Base-by-base conservation (phyloP, 2,797 vertebrate genomes). In the Chromis chromis region DNA sequence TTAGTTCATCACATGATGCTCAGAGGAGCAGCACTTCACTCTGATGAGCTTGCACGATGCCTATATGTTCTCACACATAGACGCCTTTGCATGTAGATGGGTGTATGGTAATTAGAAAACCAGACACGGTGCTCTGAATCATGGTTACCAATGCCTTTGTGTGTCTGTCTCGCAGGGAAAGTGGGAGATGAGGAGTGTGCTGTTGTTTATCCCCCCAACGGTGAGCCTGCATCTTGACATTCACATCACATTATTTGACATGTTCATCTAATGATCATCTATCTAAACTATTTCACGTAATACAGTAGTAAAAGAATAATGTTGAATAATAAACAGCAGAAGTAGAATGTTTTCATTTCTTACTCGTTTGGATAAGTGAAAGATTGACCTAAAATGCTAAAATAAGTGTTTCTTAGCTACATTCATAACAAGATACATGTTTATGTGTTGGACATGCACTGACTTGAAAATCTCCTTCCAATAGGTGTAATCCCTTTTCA, bases 401-500 rank as follows among this genome's bases (percentile, higher is more conserved):
- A 36, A 10, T 36, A 11, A 1, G 33, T 36, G 33, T 42, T 42
- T 42, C 40, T 17, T 50, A 62, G 0, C 21, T n/a, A 13, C 17
- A 27, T 16, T 50, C 2, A 21, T 21, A 1, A 65, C 1, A 1
- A 4, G 52, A 9, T n/a, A 21, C 17, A 59, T 54, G 14, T 64
- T 48, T 2, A 42, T 31, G 22, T 50, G 31, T 49, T 12, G 56
- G 4, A 17, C 57, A 61, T 31, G 6, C 7, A 36, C 17, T 77
- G 12, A 74, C 53, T 36, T 25, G 4, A 14, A 25, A 50, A 21
- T 76, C 21, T 65, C 2, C 19, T 55, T 66, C 86, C 74, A 85
- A 65, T 88, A 99, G 98, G 98, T 90, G 97, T 99, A 0, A 97
- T 99, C 74, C 98, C 97, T 55, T 99, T 99, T 79, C 98, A 99